These are phyloP conservation scores for Phortica okadai DNA, from an alignment of 2,888 invertebrate species.

Conservation along the genomic window DNA sequence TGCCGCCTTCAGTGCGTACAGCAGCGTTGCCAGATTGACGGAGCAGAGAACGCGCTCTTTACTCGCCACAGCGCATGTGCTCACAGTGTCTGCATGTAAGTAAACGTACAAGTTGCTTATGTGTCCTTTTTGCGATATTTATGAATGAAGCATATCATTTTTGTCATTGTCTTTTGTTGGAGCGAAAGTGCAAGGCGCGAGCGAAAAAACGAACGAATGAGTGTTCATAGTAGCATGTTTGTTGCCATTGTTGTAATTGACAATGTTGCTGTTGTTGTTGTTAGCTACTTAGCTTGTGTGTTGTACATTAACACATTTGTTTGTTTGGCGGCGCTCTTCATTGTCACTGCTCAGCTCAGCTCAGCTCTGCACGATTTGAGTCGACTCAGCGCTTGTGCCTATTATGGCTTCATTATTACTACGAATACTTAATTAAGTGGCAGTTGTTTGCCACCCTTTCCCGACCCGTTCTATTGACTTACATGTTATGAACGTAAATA, in stretches of 20 bases:
- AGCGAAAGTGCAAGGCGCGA: no score
- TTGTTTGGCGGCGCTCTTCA: conserved; percentile 1
- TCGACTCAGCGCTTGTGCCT: conserved; percentile 2
- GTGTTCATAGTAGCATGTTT: background rate
- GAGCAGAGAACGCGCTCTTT: background rate
- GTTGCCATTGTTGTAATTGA: conserved; percentile 10
- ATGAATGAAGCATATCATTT: conserved; percentile 44
- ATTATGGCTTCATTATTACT: conserved; percentile 28
- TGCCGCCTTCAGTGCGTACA: no score
- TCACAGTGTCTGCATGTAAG: conserved; percentile 39
- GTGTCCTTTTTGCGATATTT: conserved; percentile 24
- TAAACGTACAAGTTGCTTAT: background rate
- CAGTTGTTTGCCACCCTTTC: background rate
- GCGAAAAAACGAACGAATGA: background rate
- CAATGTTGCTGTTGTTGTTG: conserved; percentile 18
- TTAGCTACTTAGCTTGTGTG: background rate
- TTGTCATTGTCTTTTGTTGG: no score
- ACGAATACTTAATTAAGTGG: conserved; percentile 19
- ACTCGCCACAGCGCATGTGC: conserved; percentile 36
- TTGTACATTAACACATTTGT: conserved; percentile 19
- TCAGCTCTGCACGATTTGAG: background rate
- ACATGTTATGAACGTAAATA: conserved; percentile 9
- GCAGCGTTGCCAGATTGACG: conserved; percentile 17
- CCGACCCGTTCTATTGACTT: background rate
- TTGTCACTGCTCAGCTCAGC: background rate